Evolutionary conservation across 2,888 invertebrate species (phyloP), one percentile per base, ranked within the genome.

Genomic region (Standfussiana lucernea): DNA sequence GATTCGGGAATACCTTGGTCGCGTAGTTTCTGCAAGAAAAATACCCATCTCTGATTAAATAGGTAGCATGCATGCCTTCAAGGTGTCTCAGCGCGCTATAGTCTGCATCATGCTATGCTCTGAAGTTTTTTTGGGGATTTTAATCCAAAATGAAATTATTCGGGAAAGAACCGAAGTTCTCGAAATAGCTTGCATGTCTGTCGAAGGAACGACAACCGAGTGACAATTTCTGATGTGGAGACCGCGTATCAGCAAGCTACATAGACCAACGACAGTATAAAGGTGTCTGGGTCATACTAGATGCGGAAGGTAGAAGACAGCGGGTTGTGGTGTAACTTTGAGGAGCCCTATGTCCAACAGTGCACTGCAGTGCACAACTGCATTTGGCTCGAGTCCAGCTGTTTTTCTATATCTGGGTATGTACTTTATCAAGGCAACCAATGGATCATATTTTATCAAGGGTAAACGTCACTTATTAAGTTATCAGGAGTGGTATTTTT

Each of bases 1-100:
- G 24, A 47, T 45, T 56, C 18, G 40, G 40, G n/a, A 21, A n/a
- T 59, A 82, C 76, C 40, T 75, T 50, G 10, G 50, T 68, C 32
- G 11, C 32, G 11, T 21, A 11, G 35, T 35, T 72, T 32, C 75
- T 32, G 4, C 21, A 15, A 40, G 32, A 18, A 24, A 24, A 21
- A 35, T 0, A 35, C 18, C 6, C 28, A 2, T 32, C 0, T 32
- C 13, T 45, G n/a, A 37, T 10, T 50, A n/a, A n/a, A n/a, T n/a
- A n/a, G n/a, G n/a, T n/a, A 32, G n/a, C 5, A 42, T 28, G 2
- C 8, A 56, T 28, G 15, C n/a, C 50, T 24, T 50, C 10, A 53
- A n/a, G 0, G 53, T 53, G 10, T 3, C 11, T 50, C 50, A 50
- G 24, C 8, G 21, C 21, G 21, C 11, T 53, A 5, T 53, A 13